phyloP scores from a whole-genome alignment of 2,888 invertebrate species.

The Megalurothrips usitatus region DNA sequence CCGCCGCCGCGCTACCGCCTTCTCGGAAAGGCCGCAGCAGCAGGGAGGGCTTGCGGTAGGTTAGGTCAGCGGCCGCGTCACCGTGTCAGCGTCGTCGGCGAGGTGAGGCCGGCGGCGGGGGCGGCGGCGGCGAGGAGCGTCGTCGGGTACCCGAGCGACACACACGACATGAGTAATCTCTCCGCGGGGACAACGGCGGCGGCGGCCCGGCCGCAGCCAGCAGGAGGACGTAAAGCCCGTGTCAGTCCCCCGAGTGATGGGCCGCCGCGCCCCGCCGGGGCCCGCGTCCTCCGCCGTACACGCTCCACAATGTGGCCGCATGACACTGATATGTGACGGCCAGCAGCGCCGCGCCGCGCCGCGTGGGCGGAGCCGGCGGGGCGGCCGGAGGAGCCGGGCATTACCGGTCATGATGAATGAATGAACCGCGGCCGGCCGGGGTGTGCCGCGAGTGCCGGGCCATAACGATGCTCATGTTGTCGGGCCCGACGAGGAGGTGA shows the following conservation, averaged over 20 bases:
- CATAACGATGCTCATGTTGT: no score
- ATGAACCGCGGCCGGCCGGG: background rate
- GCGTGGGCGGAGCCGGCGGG: no score
- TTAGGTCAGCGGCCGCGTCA: background rate
- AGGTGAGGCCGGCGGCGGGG: background rate
- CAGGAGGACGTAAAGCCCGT: background rate
- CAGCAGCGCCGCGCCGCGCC: background rate
- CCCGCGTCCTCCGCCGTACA: background rate
- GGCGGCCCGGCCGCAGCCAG: background rate
- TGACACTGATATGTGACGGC: background rate
- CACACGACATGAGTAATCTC: background rate
- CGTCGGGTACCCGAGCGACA: background rate
- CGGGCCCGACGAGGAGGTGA: background rate
- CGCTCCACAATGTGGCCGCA: background rate
- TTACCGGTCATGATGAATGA: background rate
- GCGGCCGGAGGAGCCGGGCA: no score
- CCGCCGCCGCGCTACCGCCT: no score
- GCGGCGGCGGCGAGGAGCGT: background rate
- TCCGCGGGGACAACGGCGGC: background rate
- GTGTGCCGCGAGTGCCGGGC: background rate
- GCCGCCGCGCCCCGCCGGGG: background rate
- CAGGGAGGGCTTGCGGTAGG: background rate
- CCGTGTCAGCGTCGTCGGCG: background rate
- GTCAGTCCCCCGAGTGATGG: background rate
- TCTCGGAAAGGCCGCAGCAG: background rate